Base-by-base conservation (phyloP, 2,113 vertebrate genomes). In the Canis aureus region DNA sequence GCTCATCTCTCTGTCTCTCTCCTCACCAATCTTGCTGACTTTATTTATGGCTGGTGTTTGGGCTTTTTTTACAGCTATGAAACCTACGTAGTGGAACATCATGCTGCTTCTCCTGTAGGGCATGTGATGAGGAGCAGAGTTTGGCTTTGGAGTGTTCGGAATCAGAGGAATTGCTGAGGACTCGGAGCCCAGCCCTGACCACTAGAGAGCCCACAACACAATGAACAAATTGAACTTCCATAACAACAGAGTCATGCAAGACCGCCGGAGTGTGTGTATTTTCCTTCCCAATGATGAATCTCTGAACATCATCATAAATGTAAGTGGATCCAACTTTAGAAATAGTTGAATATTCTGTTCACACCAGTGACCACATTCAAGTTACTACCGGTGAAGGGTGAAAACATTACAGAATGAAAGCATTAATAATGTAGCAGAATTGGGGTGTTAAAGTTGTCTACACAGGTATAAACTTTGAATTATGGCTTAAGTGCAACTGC, bases 231-330 rank as follows among this genome's bases (percentile, higher is more conserved):
- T 99, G 99, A 99, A 97, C 98, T 99, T 99, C 98, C 99, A 99
- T 97, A 99, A 99, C 98, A 99, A 99, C 99, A 99, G 99, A 99
- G 98, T 99, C 99, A 99, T 99, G 99, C 99, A 99, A 99, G 99
- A 99, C 99, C 99, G 99, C 97, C 99, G 99, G 97, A 99, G 99
- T 89, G 99, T 99, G 90, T 99, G 99, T 97, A 99, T 99, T 96
- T 99, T 99, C 99, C 99, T 99, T 97, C 99, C 99, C 95, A 99
- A 99, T 2, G 99, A 99, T 64, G 99, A 99, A 96, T 99, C 99
- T 6, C 99, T 99, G 98, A 99, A 99, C 96, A 99, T 99, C 98
- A 99, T 99, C 95, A 99, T 99, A 96, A 99, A 99, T 51, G 99
- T 99, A 97, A 99, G 99, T 98, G n/a, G 11, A 51, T 27, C 27